phyloP scores from a whole-genome alignment of 1,140 invertebrate species.

The Cotesia typhae region DNA sequence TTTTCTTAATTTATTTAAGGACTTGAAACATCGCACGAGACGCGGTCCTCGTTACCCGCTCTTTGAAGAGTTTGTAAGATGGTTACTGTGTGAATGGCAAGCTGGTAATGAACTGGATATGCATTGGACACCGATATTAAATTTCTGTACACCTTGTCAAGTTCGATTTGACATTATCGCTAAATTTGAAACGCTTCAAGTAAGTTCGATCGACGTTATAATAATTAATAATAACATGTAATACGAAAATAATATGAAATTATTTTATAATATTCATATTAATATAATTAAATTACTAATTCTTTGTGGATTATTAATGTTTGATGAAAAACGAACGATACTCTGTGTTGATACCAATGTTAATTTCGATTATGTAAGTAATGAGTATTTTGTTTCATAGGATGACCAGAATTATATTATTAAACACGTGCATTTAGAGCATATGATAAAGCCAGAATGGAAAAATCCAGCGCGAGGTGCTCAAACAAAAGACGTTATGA shows the following conservation, averaged over 20 bases:
- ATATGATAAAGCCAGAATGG: constrained; percentile 82
- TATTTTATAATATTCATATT: too few species aligned
- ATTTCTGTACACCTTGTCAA: constrained; percentile 90
- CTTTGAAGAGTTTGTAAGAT: constrained; percentile 81
- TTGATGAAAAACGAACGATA: not conserved
- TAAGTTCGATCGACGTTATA: constrained; percentile 47
- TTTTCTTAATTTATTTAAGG: constrained; percentile 42
- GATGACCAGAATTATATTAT: constrained; percentile 87
- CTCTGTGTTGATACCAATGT: too few species aligned
- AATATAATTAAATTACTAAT: too few species aligned
- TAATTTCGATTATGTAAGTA: not conserved
- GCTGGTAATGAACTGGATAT: constrained; percentile 80
- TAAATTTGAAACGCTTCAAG: constrained; percentile 86
- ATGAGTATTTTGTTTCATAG: constrained; percentile 57
- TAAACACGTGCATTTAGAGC: constrained; percentile 76
- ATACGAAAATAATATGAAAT: too few species aligned
- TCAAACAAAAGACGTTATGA: constrained; percentile 74
- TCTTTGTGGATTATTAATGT: too few species aligned
- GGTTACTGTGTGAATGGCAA: constrained; percentile 75
- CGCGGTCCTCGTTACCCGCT: constrained; percentile 73
- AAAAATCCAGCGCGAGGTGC: constrained; percentile 80
- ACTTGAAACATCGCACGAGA: constrained; percentile 52
- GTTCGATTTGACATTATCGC: constrained; percentile 87
- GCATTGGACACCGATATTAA: constrained; percentile 88
- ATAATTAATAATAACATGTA: not conserved